Evolutionary conservation across 2,888 invertebrate species (phyloP).

Genomic region (Agrilus cyanescens): DNA sequence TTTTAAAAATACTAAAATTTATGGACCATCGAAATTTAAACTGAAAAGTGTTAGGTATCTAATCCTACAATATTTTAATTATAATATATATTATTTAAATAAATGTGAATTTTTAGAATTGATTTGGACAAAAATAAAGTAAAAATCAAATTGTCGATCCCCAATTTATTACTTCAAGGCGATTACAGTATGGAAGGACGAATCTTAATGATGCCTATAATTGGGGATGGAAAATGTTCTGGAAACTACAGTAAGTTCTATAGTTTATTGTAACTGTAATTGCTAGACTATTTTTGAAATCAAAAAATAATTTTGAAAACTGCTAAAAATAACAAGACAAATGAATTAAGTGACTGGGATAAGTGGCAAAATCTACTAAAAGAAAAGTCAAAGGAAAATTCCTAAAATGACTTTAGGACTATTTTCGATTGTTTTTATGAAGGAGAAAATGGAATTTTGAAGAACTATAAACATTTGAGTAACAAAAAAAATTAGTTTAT

Average conservation of each 20-base stretch:
- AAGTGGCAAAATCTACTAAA: too few species aligned
- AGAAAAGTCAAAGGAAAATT: too few species aligned
- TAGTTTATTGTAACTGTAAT: neutral
- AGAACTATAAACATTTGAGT: too few species aligned
- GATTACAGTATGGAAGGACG: conserved; percentile 56
- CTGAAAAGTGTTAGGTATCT: conserved; percentile 49
- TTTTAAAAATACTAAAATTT: conserved; percentile 47
- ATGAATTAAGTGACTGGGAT: too few species aligned
- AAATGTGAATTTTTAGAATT: conserved; percentile 38
- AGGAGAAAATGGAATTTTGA: too few species aligned
- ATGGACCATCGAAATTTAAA: conserved; percentile 48
- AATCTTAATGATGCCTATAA: conserved; percentile 61
- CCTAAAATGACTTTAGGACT: too few species aligned
- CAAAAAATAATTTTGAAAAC: too few species aligned
- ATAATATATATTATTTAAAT: too few species aligned
- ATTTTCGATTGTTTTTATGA: too few species aligned
- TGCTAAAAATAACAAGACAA: too few species aligned
- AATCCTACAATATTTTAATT: neutral
- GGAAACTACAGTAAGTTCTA: conserved; percentile 56
- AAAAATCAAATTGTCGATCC: conserved; percentile 49
- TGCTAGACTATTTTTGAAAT: too few species aligned
- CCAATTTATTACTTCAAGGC: conserved; percentile 50
- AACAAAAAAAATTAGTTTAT: too few species aligned
- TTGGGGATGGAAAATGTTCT: conserved; percentile 51
- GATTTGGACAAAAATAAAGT: conserved; percentile 45